Conservation (phyloP, 1,140 invertebrate species). For the Drosophila burlai region DNA sequence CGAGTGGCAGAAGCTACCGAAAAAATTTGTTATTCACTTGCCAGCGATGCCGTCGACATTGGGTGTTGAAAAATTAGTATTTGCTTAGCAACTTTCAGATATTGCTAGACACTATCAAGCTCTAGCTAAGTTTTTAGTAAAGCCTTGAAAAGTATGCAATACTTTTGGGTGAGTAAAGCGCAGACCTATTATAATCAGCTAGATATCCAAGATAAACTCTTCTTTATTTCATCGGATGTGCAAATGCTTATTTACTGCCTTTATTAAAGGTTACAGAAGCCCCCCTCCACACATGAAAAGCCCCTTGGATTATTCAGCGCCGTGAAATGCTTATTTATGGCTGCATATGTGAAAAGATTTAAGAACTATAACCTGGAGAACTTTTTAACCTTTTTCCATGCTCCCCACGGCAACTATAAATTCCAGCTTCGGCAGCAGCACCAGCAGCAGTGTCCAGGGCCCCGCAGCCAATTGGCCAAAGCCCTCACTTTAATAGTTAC, state of each 20-base stretch:
- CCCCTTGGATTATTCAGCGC: conserved; percentile 22
- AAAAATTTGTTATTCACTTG: conserved; percentile 33
- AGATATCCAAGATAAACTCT: too few relatives aligned
- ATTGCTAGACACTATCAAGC: neutral
- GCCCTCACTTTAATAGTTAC: conserved; percentile 76
- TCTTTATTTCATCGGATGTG: neutral
- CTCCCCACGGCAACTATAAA: conserved; percentile 38
- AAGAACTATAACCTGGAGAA: conserved; percentile 22
- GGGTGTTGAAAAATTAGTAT: conserved; percentile 13
- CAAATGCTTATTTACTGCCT: conserved; percentile 9
- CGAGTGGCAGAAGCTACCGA: conserved; percentile 29
- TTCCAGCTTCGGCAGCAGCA: conserved; percentile 32
- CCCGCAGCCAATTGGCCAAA: conserved; percentile 58
- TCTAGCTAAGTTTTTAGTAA: neutral
- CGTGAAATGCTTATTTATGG: conserved; percentile 41
- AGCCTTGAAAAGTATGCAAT: neutral
- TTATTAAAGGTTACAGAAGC: conserved; percentile 6
- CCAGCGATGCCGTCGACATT: neutral
- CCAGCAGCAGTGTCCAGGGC: conserved; percentile 19
- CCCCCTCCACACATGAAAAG: too few relatives aligned
- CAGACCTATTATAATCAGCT: too few relatives aligned
- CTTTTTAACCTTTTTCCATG: conserved; percentile 19
- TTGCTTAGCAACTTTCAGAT: neutral
- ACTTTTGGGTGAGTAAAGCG: neutral
- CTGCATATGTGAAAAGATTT: conserved; percentile 40